A percentile compares a stretch with the other conserved stretches of the same genome.
Evolutionary conservation across 1,140 invertebrate genomes (phyloP).

Genomic region (Achatina immaculata): DNA sequence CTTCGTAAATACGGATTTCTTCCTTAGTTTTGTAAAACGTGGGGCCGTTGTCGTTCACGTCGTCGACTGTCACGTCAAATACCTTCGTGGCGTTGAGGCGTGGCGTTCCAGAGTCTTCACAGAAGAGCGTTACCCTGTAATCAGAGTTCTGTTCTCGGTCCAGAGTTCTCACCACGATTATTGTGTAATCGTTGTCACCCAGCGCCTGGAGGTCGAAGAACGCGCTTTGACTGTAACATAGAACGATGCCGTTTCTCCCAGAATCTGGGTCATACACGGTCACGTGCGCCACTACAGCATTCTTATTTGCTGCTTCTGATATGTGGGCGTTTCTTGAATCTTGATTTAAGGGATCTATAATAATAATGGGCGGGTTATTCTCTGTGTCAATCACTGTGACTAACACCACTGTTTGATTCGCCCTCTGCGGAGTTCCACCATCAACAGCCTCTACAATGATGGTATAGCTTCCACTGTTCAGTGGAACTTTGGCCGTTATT

Average conservation of each 20-base stretch:
- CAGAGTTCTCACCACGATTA: conserved; percentile 42
- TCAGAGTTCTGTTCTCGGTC: conserved; percentile 47
- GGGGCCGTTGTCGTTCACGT: conserved; percentile 96
- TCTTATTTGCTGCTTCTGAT: conserved; percentile 89
- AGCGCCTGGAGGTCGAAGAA: conserved; percentile 48
- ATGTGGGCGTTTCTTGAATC: conserved; percentile 89
- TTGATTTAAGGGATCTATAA: conserved; percentile 85
- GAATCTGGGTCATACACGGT: conserved; percentile 46
- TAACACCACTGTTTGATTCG: conserved; percentile 76
- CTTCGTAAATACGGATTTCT: conserved; percentile 47
- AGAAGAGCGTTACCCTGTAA: conserved; percentile 52
- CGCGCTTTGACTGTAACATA: conserved; percentile 78
- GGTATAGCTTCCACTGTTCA: conserved; percentile 38
- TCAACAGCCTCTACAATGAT: conserved; percentile 49
- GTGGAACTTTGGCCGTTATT: conserved; percentile 39
- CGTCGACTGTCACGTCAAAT: conserved; percentile 90
- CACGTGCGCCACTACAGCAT: conserved; percentile 46
- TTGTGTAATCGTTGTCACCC: conserved; percentile 42
- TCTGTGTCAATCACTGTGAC: conserved; percentile 89
- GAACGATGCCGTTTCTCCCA: conserved; percentile 67
- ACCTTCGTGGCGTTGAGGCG: conserved; percentile 83
- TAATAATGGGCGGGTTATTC: conserved; percentile 85
- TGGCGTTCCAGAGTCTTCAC: conserved; percentile 78
- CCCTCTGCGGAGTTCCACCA: conserved; percentile 32
- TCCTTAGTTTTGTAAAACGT: conserved; percentile 87